Base-by-base conservation (phyloP, 2,797 vertebrate species). In the Chlorospingus flavigularis region DNA sequence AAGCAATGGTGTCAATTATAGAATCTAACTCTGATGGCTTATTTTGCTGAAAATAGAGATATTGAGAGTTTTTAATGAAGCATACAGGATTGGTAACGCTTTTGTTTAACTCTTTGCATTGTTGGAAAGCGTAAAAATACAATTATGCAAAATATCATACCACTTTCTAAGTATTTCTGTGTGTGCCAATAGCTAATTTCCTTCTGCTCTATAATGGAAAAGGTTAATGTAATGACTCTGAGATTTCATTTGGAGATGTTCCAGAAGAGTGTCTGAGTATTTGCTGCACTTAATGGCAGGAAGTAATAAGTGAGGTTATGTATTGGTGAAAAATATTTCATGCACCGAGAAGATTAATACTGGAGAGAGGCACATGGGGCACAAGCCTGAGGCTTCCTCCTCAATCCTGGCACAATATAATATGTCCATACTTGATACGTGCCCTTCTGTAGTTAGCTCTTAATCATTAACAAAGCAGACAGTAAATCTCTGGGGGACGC, bases 311-410 rank as follows among this genome's bases (percentile, higher is more conserved):
- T 84, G 92, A 95, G 95, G 92, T 90, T 96, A 95, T 91, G 84
- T 82, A 89, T 95, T 94, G 91, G 93, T 81, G 90, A 92, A 90
- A 95, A 96, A 95, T 95, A 92, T 91, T 96, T 88, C 89, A 60
- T 82, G 87, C 86, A 47, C 78, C 3, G 37, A 92, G 90, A 90
- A 95, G 93, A 96, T 96, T 95, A 94, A 96, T 94, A 74, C 96
- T 97, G 98, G 98, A 97, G 97, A 97, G 97, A 97, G 98, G 97
- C 97, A 97, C 98, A 98, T 97, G 98, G 98, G 98, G 98, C 98
- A 98, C 98, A 98, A 98, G 98, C 98, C 98, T 96, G 98, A 98
- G 98, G 98, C 95, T 95, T 94, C 86, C 94, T 96, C 85, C 96
- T 94, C 92, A 72, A 80, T 90, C 81, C 85, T 90, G 90, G 90